phyloP scores from a whole-genome alignment of 2,888 invertebrate species.

The Pristionchus entomophagus region DNA sequence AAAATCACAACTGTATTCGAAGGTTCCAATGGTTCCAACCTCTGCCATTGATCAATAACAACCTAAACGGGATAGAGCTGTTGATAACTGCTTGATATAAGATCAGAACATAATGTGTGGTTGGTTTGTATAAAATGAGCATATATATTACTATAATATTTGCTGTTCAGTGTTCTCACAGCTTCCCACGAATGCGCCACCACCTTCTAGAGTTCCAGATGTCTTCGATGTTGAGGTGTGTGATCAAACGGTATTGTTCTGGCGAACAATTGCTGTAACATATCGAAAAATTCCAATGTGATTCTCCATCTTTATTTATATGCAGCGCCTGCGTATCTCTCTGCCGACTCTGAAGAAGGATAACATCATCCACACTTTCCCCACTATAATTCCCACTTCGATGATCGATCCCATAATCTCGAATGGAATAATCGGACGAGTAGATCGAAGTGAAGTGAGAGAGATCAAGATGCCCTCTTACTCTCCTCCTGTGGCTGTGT shows the following conservation, averaged over 20 bases:
- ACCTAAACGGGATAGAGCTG: too few relatives aligned
- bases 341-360: slow-evolving; percentile 16
- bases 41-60: too few relatives aligned
- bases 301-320: too few relatives aligned
- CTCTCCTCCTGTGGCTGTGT: slow-evolving; percentile 52
- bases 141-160: neutral
- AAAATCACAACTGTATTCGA: too few relatives aligned
- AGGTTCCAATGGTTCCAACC: too few relatives aligned
- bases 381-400: slow-evolving; percentile 59
- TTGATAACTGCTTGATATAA: too few relatives aligned
- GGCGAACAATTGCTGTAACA: too few relatives aligned
- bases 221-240: slow-evolving; percentile 24
- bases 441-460: neutral
- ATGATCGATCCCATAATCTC: slow-evolving; percentile 55
- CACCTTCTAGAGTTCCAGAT: slow-evolving; percentile 16
- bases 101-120: too few relatives aligned
- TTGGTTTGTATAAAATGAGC: too few relatives aligned
- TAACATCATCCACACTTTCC: slow-evolving; percentile 63
- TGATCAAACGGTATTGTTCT: neutral
- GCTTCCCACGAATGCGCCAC: neutral
- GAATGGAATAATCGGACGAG: slow-evolving; percentile 35
- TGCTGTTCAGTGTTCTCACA: slow-evolving; percentile 3
- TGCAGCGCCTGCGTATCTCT: slow-evolving; percentile 25
- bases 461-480: slow-evolving; percentile 50
- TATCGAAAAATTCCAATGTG: too few relatives aligned